These are phyloP conservation scores for Taurulus bubalis DNA, from an alignment of 2,113 vertebrate species.

Conservation along the genomic window DNA sequence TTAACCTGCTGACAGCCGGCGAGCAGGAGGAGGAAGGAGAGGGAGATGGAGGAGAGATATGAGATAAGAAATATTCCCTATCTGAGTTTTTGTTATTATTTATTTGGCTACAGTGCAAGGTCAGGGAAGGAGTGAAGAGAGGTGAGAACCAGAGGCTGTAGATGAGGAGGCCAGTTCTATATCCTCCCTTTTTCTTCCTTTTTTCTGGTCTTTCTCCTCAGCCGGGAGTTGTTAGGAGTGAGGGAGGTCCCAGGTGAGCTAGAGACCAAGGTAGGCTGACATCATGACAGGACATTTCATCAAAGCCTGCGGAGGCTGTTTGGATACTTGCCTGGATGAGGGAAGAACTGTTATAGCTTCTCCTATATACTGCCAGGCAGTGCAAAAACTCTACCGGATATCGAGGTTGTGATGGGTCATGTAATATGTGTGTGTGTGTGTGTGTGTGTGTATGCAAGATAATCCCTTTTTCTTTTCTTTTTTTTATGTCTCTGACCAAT, in stretches of 20 bases:
- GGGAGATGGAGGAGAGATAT: constrained; percentile 14
- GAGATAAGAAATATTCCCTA: constrained; percentile 39
- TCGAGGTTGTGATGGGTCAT: constrained; percentile 42
- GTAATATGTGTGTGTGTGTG: constrained; percentile 6
- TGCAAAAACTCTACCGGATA: constrained; percentile 38
- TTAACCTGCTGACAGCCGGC: constrained; percentile 77
- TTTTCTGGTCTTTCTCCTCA: constrained; percentile 17
- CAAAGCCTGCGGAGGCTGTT: constrained; percentile 70
- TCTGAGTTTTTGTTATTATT: constrained; percentile 35
- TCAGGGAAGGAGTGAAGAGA: constrained; percentile 5
- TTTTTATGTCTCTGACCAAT: background rate
- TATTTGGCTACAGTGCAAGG: constrained; percentile 16
- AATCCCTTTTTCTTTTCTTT: background rate
- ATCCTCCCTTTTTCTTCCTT: background rate
- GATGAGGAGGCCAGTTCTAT: constrained; percentile 36
- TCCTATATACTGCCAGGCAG: constrained; percentile 54
- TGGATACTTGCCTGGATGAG: constrained; percentile 64
- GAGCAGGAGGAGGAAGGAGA: constrained; percentile 45
- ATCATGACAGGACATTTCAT: constrained; percentile 82
- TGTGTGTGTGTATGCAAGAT: too few species aligned
- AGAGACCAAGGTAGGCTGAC: constrained; percentile 71
- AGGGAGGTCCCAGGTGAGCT: constrained; percentile 76
- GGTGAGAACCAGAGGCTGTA: constrained; percentile 3
- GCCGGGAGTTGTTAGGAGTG: constrained; percentile 60
- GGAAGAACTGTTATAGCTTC: constrained; percentile 59